A percentile compares a stretch with the other conserved stretches of the same genome.
Conservation (phyloP, 2,113 vertebrate species). For the Collichthys lucidus region DNA sequence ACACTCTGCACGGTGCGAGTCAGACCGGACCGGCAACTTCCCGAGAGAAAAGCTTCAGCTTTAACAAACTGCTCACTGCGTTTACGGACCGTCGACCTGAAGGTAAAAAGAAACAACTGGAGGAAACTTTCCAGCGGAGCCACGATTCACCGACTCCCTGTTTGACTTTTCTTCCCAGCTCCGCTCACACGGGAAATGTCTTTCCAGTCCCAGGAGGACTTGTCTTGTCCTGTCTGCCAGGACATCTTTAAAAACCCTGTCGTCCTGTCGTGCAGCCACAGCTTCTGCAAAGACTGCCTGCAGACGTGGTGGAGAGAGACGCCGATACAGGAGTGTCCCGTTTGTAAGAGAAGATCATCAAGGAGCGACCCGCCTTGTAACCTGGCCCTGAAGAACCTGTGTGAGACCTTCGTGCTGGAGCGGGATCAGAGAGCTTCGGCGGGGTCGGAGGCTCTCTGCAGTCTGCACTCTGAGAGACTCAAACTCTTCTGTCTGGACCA, state of each 20-base stretch:
- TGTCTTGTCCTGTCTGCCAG: conserved; percentile 43
- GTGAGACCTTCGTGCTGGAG: conserved; percentile 12
- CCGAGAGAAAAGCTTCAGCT: too few species aligned
- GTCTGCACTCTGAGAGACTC: conserved; percentile 38
- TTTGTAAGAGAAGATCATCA: conserved; percentile 12
- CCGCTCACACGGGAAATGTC: conserved; percentile 1
- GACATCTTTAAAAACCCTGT: conserved; percentile 53
- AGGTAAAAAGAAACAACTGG: too few species aligned
- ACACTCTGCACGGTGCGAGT: too few species aligned
- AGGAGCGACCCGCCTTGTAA: conserved; percentile 6
- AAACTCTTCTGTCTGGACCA: conserved; percentile 55
- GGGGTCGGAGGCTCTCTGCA: neutral
- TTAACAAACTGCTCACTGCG: too few species aligned
- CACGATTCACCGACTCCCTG: neutral
- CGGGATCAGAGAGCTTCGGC: neutral
- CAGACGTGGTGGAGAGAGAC: conserved; percentile 31
- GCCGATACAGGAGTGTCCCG: conserved; percentile 6
- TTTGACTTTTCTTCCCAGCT: neutral
- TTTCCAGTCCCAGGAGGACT: neutral
- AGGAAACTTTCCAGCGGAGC: too few species aligned
- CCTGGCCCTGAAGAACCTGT: conserved; percentile 47
- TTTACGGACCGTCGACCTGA: too few species aligned
- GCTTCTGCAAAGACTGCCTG: conserved; percentile 52
- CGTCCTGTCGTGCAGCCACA: conserved; percentile 51
- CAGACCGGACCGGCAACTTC: too few species aligned